Base-by-base conservation (phyloP, 2,113 vertebrate species). In the Malurus melanocephalus region DNA sequence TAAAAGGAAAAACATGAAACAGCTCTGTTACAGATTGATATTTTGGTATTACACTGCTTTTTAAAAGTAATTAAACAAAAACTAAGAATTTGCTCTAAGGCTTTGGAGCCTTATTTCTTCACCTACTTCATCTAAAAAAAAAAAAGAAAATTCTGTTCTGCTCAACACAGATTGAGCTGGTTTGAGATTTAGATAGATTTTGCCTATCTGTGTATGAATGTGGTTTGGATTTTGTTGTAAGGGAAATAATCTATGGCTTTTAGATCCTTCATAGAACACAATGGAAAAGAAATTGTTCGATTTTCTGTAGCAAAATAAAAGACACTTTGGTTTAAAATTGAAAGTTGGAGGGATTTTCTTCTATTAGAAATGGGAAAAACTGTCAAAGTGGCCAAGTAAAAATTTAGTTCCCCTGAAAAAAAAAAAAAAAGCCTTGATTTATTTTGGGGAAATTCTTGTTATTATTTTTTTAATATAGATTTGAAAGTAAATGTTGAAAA, bases 231-330 rank as follows among this genome's bases (percentile, higher is more conserved):
- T 87, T 87, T 77, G 8, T 22, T 49, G 7, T 24, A 35, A 61
- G 20, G 5, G 16, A 42, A 27, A 86, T 67, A 65, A 55, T 52
- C 43, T 46, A 32, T 30, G n/a, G 6, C 10, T 74, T 81, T 84
- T 83, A 33, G 19, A 17, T 88, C 6, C 12, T 81, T 23, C 26
- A 43, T 4, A 65, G 51, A 88, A 60, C 15, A 28, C 5, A 73
- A 28, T 15, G 22, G 3, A 49, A 48, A 53, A 64, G 1, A 59
- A 32, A n/a, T 13, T 0, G 3, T 15, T 83, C 69, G 51, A 6
- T 68, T 79, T 81, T 74, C 27, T 88, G 18, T 59, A 21, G 11
- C 19, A 9, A 65, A 8, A 5, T n/a, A 22, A 48, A 75, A 76
- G 8, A 43, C 1, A 81, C 55, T 75, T 52, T n/a, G 7, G 11